Evolutionary conservation across 1,140 invertebrate species (phyloP), one percentile per base, ranked within the genome.

Genomic region (Brachionus rubens): DNA sequence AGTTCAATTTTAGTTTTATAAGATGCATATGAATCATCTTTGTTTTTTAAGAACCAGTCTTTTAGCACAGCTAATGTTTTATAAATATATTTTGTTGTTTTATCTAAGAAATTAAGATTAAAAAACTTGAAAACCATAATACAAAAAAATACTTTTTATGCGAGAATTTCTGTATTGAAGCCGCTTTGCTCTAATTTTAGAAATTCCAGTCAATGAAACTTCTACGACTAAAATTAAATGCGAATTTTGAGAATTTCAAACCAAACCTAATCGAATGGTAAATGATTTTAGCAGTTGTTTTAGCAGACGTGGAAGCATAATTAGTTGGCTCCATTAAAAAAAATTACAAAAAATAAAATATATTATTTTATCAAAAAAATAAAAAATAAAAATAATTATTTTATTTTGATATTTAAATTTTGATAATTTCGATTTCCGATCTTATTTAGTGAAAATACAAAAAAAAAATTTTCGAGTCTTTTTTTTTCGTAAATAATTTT

Each of bases 221-320:
- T 59, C 36, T 59, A 16, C 54, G 36, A 59, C 54, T 56, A 14
- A n/a, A 24, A 56, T 28, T 56, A 56, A 56, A 56, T 56, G 52
- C 52, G n/a, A 56, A 28, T 30, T 56, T 56, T 14, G 52, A 33
- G 26, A 28, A 24, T 33, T 56, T 56, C 52, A 21, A 56, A 28
- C 52, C 52, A 28, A 56, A 56, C 14, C 52, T 14, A n/a, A 33
- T 28, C n/a, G 52, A 56, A 28, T 56, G 52, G 30, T 26, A 56
- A 28, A 56, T 56, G 30, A 30, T 28, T 54, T 30, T 54, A 12
- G 21, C 26, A 28, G 52, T 54, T 24, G 28, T 24, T 14, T 54
- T 54, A 54, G 52, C 52, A 54, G 24, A 54, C 16, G 10, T 21
- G 6, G 16, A 16, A 7, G 46, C 46, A 16, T n/a, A 48, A n/a